Evolutionary conservation across 2,797 vertebrate genomes (phyloP).

Genomic region (Poeciliopsis paucimaculata): DNA sequence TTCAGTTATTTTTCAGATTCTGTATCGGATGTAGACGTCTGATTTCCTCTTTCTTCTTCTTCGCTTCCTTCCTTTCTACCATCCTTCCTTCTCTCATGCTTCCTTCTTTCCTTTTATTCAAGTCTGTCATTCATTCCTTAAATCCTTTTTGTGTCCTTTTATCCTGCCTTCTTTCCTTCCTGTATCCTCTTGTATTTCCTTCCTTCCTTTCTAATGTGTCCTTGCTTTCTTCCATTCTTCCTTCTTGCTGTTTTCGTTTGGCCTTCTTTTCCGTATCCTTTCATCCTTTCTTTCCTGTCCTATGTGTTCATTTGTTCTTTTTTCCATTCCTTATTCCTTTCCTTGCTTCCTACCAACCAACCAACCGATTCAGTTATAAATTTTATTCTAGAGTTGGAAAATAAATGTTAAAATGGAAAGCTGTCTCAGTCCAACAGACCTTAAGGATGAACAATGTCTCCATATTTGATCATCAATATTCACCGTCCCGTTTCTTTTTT

Average conservation of each 20-base stretch:
- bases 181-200: background rate
- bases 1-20: background rate
- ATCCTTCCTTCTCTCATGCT: conserved; percentile 21
- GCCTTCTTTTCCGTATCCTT: conserved; percentile 16
- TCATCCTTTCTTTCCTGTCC: background rate
- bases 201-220: conserved; percentile 10
- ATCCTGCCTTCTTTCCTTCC: conserved; percentile 12
- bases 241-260: conserved; percentile 13
- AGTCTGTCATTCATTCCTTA: background rate
- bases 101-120: conserved; percentile 12
- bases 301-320: too few species aligned
- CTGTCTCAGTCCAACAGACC: background rate
- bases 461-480: too few species aligned
- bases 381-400: too few species aligned
- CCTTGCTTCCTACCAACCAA: background rate
- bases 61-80: conserved; percentile 12
- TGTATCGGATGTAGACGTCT: background rate
- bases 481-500: conserved; percentile 25
- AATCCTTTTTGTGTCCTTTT: background rate
- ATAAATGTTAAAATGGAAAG: background rate
- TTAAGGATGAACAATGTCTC: background rate
- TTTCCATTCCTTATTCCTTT: conserved; percentile 8
- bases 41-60: background rate
- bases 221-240: background rate
- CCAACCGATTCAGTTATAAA: too few species aligned